Percentiles rank a stretch among this genome's conserved stretches.
Evolutionary conservation across 2,888 invertebrate genomes (phyloP).

Genomic region (Neoscelio sp.): DNA sequence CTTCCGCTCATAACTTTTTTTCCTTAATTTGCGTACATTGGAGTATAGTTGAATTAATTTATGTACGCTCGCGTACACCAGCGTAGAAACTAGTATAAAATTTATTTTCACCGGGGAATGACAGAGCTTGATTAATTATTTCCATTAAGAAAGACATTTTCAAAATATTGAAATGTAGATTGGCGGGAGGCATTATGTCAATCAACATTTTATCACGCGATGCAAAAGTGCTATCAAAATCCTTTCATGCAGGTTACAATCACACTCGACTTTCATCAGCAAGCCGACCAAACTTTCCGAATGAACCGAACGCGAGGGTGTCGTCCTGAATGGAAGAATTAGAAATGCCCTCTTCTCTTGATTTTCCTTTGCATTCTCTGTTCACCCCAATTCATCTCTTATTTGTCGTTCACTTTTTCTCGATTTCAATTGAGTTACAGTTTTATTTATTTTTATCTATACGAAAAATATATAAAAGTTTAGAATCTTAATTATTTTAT

Average conservation of each 20-base stretch:
- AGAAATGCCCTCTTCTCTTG: constrained; percentile 67
- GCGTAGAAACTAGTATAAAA: too few relatives aligned
- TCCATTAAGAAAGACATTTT: background rate
- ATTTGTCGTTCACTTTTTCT: constrained; percentile 63
- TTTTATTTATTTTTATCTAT: constrained; percentile 18
- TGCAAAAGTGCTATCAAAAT: constrained; percentile 70
- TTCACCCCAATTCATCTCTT: constrained; percentile 57
- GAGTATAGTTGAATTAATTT: too few relatives aligned
- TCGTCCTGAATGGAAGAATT: constrained; percentile 65
- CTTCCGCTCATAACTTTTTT: too few relatives aligned
- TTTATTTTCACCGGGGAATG: too few relatives aligned
- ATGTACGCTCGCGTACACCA: too few relatives aligned
- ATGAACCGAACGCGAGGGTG: constrained; percentile 68
- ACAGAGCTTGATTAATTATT: too few relatives aligned
- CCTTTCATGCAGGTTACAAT: constrained; percentile 64
- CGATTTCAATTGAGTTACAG: constrained; percentile 49
- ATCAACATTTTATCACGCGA: constrained; percentile 67
- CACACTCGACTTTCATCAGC: constrained; percentile 65
- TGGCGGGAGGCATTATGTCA: constrained; percentile 14
- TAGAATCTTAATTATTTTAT: constrained; percentile 68
- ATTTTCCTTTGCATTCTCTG: constrained; percentile 53
- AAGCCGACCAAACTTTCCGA: constrained; percentile 70
- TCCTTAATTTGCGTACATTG: too few relatives aligned
- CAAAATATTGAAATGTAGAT: constrained; percentile 35
- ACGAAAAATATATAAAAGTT: constrained; percentile 19